Evolutionary conservation across 1,140 invertebrate genomes (phyloP).

Genomic region (Zaprionus ornatus): DNA sequence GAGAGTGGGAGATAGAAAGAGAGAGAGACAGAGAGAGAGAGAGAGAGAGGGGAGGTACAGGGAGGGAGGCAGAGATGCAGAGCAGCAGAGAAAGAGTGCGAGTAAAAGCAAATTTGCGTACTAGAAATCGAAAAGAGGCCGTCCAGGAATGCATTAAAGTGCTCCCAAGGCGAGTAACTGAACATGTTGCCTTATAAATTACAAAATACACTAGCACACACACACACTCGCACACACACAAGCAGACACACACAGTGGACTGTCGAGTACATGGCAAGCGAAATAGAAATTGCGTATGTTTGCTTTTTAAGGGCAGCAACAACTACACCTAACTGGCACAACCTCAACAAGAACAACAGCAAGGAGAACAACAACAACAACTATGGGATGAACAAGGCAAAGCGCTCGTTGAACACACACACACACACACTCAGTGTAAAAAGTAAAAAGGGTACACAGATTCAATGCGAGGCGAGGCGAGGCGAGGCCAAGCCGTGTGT

Average conservation of each 20-base stretch:
- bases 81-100: slow-evolving; percentile 4
- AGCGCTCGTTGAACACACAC: slow-evolving; percentile 27
- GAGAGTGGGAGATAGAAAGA: slow-evolving; percentile 6
- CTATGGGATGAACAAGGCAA: slow-evolving; percentile 46
- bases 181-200: slow-evolving; percentile 74
- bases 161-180: slow-evolving; percentile 49
- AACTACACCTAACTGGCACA: slow-evolving; percentile 1
- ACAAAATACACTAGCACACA: slow-evolving; percentile 48
- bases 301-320: slow-evolving; percentile 42
- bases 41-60: too few relatives aligned
- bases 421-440: too few relatives aligned
- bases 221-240: slow-evolving; percentile 20
- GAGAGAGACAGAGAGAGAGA: slow-evolving; percentile 5
- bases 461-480: slow-evolving; percentile 1
- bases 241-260: slow-evolving; percentile 22
- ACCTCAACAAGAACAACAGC: neutral
- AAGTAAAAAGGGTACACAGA: slow-evolving; percentile 32
- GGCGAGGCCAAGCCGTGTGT: neutral
- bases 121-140: slow-evolving; percentile 61
- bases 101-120: slow-evolving; percentile 65
- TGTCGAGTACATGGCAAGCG: slow-evolving; percentile 29
- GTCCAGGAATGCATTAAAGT: slow-evolving; percentile 59
- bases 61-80: neutral
- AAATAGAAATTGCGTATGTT: slow-evolving; percentile 75
- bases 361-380: slow-evolving; percentile 18